These are phyloP conservation scores for Lethocerus indicus DNA, from an alignment of 1,140 invertebrate genomes.

Conservation along the genomic window DNA sequence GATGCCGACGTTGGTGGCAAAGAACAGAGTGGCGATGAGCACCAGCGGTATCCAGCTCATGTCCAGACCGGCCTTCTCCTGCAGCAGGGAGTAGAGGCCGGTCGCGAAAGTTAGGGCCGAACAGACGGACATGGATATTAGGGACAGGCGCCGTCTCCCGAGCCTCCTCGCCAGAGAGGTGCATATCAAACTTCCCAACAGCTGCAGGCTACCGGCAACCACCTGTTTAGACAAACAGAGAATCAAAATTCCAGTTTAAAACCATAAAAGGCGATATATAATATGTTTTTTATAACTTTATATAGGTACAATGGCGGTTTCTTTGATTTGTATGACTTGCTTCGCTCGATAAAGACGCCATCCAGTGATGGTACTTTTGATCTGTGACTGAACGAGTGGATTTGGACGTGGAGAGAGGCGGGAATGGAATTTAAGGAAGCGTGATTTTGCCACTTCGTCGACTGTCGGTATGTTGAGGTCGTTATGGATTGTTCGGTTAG, in stretches of 20 bases:
- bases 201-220: constrained; percentile 6
- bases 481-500: no score
- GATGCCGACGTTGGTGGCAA: constrained; percentile 17
- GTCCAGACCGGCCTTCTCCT: neutral
- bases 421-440: no score
- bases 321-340: no score
- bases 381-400: no score
- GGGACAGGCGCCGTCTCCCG: constrained; percentile 24
- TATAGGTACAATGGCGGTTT: no score
- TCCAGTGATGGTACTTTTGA: no score
- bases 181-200: constrained; percentile 11
- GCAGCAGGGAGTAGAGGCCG: constrained; percentile 13
- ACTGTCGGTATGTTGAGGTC: no score
- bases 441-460: no score
- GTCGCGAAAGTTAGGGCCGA: constrained; percentile 12
- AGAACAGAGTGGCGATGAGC: constrained; percentile 15
- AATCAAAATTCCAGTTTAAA: neutral
- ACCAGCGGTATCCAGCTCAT: constrained; percentile 15
- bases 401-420: no score
- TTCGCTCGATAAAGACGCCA: no score
- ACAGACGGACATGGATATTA: constrained; percentile 22
- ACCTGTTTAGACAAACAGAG: constrained; percentile 10
- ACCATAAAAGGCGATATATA: constrained; percentile 23
- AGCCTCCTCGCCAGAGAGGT: constrained; percentile 16
- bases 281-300: no score